Conservation (phyloP, 2,888 invertebrate genomes). For the Stenolophus ochropezus region DNA sequence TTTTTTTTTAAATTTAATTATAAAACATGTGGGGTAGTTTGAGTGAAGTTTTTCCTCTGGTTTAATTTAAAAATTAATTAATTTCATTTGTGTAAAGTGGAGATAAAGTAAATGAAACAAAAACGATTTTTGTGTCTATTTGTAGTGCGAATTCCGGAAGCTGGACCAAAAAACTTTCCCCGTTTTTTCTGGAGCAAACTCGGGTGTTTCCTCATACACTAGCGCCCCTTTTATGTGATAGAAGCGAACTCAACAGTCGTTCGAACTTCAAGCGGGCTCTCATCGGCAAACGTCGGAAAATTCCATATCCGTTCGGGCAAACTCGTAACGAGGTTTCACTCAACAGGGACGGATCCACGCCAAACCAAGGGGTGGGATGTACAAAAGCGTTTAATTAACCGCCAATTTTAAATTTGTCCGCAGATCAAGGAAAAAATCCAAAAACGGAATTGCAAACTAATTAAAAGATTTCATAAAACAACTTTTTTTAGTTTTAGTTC, state of each 20-base stretch:
- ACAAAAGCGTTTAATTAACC: no score
- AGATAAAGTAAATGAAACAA: neutral
- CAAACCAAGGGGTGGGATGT: neutral
- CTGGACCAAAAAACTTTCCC: neutral
- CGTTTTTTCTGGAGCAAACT: neutral
- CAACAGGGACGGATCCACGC: neutral
- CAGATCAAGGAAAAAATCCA: no score
- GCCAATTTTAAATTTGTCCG: no score
- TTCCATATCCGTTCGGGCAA: conserved; percentile 55
- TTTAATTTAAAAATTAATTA: no score
- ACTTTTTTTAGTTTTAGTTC: no score
- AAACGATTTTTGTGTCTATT: neutral
- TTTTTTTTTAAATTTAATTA: no score
- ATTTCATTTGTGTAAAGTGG: no score
- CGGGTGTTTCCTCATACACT: neutral
- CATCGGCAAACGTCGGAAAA: conserved; percentile 56
- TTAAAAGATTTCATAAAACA: no score
- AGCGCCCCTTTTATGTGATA: neutral
- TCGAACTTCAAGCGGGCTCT: conserved; percentile 25
- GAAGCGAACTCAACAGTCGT: neutral
- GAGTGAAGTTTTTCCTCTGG: no score
- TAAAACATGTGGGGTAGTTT: no score
- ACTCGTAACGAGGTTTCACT: conserved; percentile 58
- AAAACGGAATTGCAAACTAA: no score
- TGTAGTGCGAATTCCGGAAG: neutral